Evolutionary conservation across 2,888 invertebrate species (phyloP), one percentile per base, ranked within the genome.

Genomic region (Ochropacha duplaris): DNA sequence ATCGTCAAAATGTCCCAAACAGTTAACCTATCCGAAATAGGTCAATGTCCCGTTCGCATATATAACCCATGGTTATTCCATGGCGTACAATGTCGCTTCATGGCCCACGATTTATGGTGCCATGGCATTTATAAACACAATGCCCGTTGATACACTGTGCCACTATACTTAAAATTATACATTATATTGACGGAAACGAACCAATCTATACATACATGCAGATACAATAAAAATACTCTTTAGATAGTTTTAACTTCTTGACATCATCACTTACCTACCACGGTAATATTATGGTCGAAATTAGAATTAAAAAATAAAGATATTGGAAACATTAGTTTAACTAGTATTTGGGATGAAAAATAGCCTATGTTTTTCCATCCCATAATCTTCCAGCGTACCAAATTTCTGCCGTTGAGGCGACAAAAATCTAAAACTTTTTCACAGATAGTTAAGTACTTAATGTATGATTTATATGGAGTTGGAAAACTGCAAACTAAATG

Each of bases 121-220:
- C 88, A 80, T 80, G 90, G 76, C 91, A 88, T 90, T 90, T 90
- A 85, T 78, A 76, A 77, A 76, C 76, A 84, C 84, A 85, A 84
- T 76, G 71, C 19, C 19, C 22, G 22, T 31, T 24, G 16, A 31
- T 52, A 52, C 31, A 11, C 34, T 12, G 11, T 31, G 11, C 19
- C 19, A 6, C 31, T n/a, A 5, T 22, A 11, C 11, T 52, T 19
- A 31, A 31, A 31, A 19, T 52, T 22, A 12, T 12, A 12, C 34
- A 44, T 24, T n/a, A 22, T 24, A 59, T 50, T n/a, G 31, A 26
- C 24, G 50, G 50, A 50, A 50, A 50, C 26, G 9, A 19, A 44
- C 44, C n/a, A 19, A 39, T n/a, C 4, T 16, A 31, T 12, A 31
- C 19, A 3, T 14, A 19, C 2, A 19, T 19, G 9, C 2, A 36